Evolutionary conservation across 2,113 vertebrate genomes (phyloP), one percentile per base, ranked within the genome.

Genomic region (Calidris pugnax): DNA sequence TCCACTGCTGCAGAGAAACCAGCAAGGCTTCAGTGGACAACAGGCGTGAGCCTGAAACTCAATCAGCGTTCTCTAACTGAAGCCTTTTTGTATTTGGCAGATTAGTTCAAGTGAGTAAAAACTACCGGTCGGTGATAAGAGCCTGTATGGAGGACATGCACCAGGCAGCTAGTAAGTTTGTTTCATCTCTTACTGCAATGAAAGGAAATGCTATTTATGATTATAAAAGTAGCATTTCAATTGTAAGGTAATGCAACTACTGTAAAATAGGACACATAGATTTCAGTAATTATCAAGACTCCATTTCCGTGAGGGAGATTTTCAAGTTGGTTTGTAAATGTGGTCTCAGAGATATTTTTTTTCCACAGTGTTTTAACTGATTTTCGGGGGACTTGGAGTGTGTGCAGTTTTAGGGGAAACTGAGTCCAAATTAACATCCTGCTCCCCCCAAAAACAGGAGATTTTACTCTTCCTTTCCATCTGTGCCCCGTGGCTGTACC

Each of bases 141-240:
- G 99, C 99, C 10, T 99, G 99, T 81, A 99, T 99, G 98, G 99
- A 99, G 67, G 99, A 99, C 90, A 99, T 99, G 95, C 99, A 99
- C 87, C 98, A 99, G 84, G 97, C 98, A 85, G 98, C 99, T 93
- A 95, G 99, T 99, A 93, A 95, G 96, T 85, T 32, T 43, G 45
- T 53, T 78, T 41, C 28, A 80, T 71, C 33, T 76, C 26, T 59
- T 33, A 12, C 21, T 75, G 82, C 28, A 41, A 26, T 37, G 47
- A 79, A 76, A 63, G 10, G 6, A 78, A 60, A 32, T 14, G 17
- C 24, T 18, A 0, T 45, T 78, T 75, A 33, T 39, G 35, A 37
- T 41, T 50, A 27, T 23, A 45, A 47, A 63, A 94, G 32, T 10
- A 80, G 23, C 19, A 47, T 47, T 75, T 57, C 39, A 48, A 3